These are phyloP conservation scores for Cephus rjabovi DNA, from an alignment of 2,888 invertebrate species.

Conservation along the genomic window DNA sequence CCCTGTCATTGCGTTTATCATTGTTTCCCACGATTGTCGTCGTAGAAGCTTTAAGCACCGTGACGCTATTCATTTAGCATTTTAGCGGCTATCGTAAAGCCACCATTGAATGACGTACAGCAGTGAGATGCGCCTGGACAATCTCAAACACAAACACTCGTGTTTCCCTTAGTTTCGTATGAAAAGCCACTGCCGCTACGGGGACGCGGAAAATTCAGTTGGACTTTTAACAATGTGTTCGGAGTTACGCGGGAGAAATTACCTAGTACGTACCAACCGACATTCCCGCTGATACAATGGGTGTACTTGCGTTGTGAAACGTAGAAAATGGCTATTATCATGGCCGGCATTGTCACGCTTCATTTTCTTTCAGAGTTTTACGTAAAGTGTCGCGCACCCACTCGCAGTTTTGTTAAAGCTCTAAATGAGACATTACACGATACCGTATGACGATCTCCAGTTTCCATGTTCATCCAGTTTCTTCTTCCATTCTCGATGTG, in stretches of 20 bases:
- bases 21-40: background rate
- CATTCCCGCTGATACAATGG: conserved; percentile 28
- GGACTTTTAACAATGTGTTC: conserved; percentile 24
- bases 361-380: conserved; percentile 11
- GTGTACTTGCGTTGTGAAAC: conserved; percentile 39
- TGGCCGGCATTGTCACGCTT: conserved; percentile 30
- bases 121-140: background rate
- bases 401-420: background rate
- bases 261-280: conserved; percentile 8
- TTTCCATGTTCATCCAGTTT: background rate
- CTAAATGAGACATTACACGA: background rate
- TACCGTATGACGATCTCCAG: background rate
- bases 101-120: background rate
- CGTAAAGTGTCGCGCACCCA: conserved; percentile 1
- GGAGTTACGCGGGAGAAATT: conserved; percentile 26
- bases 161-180: background rate
- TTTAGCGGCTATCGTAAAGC: background rate
- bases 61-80: background rate
- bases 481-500: background rate
- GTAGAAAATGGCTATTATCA: conserved; percentile 45
- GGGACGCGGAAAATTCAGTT: background rate
- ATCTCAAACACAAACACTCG: background rate
- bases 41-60: background rate
- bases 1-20: background rate
- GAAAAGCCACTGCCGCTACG: background rate